phyloP scores from a whole-genome alignment of 2,797 vertebrate genomes.

The Pangasius larnaudii region DNA sequence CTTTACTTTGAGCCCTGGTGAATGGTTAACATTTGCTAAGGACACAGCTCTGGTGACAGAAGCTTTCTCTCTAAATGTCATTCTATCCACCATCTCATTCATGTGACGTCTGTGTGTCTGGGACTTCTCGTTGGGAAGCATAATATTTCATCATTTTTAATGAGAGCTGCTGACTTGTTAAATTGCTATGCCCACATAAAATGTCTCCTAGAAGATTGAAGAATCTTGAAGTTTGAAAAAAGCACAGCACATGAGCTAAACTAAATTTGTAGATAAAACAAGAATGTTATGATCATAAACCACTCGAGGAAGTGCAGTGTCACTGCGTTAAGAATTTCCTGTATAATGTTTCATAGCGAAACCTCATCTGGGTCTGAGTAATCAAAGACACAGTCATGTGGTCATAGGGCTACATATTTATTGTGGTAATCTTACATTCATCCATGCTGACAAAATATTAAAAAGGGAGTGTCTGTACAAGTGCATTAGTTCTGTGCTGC shows the following conservation, averaged over 20 bases:
- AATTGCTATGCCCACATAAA: background rate
- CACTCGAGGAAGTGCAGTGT: background rate
- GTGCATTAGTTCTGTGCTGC: background rate
- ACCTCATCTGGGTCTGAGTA: background rate
- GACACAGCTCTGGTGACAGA: constrained; percentile 3
- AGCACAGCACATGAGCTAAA: background rate
- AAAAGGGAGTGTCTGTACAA: background rate
- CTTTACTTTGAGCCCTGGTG: background rate
- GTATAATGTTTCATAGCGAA: background rate
- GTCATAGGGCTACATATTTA: background rate
- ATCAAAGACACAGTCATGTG: background rate
- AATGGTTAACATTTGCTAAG: constrained; percentile 2
- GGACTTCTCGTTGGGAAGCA: background rate
- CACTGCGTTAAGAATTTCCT: background rate
- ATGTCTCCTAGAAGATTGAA: background rate
- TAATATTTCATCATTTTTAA: constrained; percentile 6
- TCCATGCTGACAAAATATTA: background rate
- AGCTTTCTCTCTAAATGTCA: constrained; percentile 16
- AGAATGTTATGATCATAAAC: background rate
- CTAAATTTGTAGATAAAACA: background rate
- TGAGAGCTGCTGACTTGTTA: background rate
- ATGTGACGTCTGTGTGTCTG: constrained; percentile 2
- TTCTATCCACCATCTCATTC: constrained; percentile 5
- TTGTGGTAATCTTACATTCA: background rate
- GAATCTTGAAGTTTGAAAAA: background rate